Base-by-base conservation (phyloP, 2,797 vertebrate species). In the Liasis olivaceus region DNA sequence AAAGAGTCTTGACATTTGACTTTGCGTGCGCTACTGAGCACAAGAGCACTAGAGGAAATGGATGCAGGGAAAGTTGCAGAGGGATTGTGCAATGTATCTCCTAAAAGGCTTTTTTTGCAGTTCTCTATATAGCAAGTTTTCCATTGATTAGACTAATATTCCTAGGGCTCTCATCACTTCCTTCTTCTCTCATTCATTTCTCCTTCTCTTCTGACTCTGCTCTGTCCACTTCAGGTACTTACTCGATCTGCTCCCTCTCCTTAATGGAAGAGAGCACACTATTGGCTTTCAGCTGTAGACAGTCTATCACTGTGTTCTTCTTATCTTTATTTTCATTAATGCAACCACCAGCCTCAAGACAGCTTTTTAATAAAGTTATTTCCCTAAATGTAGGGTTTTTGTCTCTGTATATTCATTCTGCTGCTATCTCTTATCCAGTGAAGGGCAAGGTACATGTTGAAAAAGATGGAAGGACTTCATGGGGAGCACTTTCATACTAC, bases 1-100 rank as follows among this genome's bases (percentile, higher is more conserved):
- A 92, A 95, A 92, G 3, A 22, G 36, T 42, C 72, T 77, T 77
- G 72, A 77, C 72, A 77, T 77, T 77, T 77, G 72, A 77, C 36
- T 42, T 77, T 22, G 72, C 36, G 42, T 77, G 72, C 36, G 22
- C 36, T 42, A 42, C 36, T 77, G 72, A 47, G 72, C 72, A 77
- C 36, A 22, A 77, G 36, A 77, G 42, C 42, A 77, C 17, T 42
- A 9, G 72, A 47, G 36, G 20, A 24, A 42, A 77, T 22, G 36
- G 72, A 77, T 9, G 1, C 22, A 7, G 36, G 22, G 36, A 42
- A 77, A 77, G 42, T 77, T 77, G 72, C 72, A 42, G 72, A 77
- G 72, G 72, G 72, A 77, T 47, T 77, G 47, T 22, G 36, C 36
- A 77, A 77, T 9, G 36, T 42, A 54, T 54, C 51, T 6, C 51